Conservation (phyloP, 2,888 invertebrate genomes). For the Priocnemis perturbator region DNA sequence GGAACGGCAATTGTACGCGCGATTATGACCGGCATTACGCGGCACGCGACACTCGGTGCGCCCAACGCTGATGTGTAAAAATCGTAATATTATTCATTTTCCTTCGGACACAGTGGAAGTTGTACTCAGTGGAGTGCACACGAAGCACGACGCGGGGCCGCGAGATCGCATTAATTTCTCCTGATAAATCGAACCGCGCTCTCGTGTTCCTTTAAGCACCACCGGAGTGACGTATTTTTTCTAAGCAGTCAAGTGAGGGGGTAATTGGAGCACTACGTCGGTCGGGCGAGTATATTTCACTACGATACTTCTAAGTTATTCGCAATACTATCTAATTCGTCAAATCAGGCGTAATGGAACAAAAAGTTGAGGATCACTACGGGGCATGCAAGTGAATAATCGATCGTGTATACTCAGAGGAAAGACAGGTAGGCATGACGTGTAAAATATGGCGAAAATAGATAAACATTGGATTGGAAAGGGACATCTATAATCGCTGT, state of each 20-base stretch:
- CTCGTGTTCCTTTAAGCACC: slow-evolving; percentile 7
- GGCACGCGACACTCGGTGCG: slow-evolving; percentile 37
- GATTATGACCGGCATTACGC: slow-evolving; percentile 39
- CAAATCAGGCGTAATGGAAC: slow-evolving; percentile 48
- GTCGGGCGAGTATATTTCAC: slow-evolving; percentile 30
- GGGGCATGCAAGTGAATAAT: slow-evolving; percentile 12
- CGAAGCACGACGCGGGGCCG: background rate
- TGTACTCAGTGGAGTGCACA: background rate
- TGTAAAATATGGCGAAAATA: slow-evolving; percentile 19
- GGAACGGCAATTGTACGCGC: slow-evolving; percentile 42
- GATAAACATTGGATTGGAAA: no score
- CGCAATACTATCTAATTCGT: slow-evolving; percentile 47
- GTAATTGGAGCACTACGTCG: background rate
- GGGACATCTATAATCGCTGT: background rate
- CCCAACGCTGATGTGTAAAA: slow-evolving; percentile 33
- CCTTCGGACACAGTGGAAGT: background rate
- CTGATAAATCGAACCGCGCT: background rate
- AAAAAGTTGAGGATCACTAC: slow-evolving; percentile 4
- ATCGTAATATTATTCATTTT: slow-evolving; percentile 40
- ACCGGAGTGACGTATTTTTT: slow-evolving; percentile 5
- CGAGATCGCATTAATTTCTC: slow-evolving; percentile 5
- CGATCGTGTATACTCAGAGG: slow-evolving; percentile 53
- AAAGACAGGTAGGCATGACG: slow-evolving; percentile 40
- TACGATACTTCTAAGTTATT: slow-evolving; percentile 43
- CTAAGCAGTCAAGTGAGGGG: slow-evolving; percentile 2